These are phyloP conservation scores for chimpanzee (Pan troglodytes) DNA, from an alignment of 2,113 vertebrate species.

Conservation along the genomic window NHGRI_mPanTro3-v2.1_pri NC_072402.2:94800501-94801000, in stretches of 20 bases:
- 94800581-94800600: background rate
- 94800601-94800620: background rate
- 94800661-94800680: background rate
- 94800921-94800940: background rate
- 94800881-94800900: background rate
- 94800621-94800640: background rate
- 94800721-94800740: background rate
- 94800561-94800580: constrained; percentile 6
- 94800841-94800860: background rate
- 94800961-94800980: background rate
- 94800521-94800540: background rate
- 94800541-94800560: background rate
- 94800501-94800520: background rate
- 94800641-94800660: background rate
- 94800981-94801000: background rate
- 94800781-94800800: background rate
- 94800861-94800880: background rate
- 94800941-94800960: background rate
- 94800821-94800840: background rate
- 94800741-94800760: background rate
- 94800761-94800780: background rate
- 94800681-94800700: background rate
- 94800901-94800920: background rate
- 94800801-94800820: background rate
- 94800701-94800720: background rate